Percentiles rank a stretch among this genome's conserved stretches.
Evolutionary conservation across 1,140 invertebrate species (phyloP).

Genomic region (Aphelenchoides besseyi): DNA sequence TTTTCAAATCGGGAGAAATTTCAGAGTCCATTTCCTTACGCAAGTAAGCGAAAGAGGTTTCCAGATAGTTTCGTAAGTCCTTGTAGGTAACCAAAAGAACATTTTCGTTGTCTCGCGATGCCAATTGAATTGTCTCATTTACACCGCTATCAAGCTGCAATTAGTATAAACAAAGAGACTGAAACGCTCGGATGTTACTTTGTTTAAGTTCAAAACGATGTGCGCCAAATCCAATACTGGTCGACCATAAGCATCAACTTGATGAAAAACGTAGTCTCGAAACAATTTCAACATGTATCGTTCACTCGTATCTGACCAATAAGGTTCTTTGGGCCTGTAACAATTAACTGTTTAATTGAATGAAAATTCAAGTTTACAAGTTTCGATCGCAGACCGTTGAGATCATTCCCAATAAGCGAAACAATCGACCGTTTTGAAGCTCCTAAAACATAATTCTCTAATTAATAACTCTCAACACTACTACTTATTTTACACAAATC

Average conservation of each 20-base stretch:
- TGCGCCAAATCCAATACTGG: constrained; percentile 95
- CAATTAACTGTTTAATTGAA: constrained; percentile 23
- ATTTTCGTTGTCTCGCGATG: constrained; percentile 91
- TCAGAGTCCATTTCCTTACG: constrained; percentile 8
- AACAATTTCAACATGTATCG: constrained; percentile 96
- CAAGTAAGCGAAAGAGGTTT: constrained; percentile 24
- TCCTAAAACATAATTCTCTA: constrained; percentile 67
- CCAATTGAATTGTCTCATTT: constrained; percentile 86
- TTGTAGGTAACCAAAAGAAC: constrained; percentile 87
- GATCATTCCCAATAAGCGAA: constrained; percentile 83
- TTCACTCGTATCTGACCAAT: constrained; percentile 94
- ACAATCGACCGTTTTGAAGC: constrained; percentile 86
- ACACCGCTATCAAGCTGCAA: constrained; percentile 72
- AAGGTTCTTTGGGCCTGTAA: constrained; percentile 79
- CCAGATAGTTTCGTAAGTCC: constrained; percentile 72
- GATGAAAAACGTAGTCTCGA: constrained; percentile 92
- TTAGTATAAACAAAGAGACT: constrained; percentile 13
- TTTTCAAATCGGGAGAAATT: background rate
- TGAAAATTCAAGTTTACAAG: constrained; percentile 69
- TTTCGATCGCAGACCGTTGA: constrained; percentile 86
- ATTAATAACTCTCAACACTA: too few species aligned
- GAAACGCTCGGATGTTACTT: constrained; percentile 70
- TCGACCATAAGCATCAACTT: constrained; percentile 80
- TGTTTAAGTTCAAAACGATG: constrained; percentile 86
- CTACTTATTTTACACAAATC: constrained; percentile 74